Conservation (phyloP, 2,888 invertebrate genomes). For the Hemithea aestivaria region DNA sequence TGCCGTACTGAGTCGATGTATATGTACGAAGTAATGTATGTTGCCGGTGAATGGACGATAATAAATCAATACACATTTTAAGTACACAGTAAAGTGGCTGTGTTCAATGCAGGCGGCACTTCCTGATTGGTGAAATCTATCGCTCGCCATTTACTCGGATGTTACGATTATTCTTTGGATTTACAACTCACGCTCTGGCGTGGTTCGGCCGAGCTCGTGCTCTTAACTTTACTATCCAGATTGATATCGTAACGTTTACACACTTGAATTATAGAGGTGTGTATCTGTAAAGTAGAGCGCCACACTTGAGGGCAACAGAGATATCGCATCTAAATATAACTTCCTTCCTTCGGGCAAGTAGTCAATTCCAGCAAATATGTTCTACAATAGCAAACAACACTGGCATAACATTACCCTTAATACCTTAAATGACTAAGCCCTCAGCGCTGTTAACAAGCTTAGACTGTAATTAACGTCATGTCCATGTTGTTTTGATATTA, state of each 20-base stretch:
- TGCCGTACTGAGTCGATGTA: slow-evolving; percentile 29
- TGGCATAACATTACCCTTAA: no score
- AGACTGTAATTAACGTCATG: slow-evolving; percentile 28
- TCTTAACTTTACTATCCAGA: slow-evolving; percentile 38
- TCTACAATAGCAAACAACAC: no score
- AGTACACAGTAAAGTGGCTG: slow-evolving; percentile 32
- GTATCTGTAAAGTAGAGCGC: slow-evolving; percentile 29
- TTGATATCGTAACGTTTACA: slow-evolving; percentile 37
- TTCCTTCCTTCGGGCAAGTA: no score
- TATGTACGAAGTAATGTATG: slow-evolving; percentile 23
- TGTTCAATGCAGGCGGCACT: slow-evolving; percentile 35
- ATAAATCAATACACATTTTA: slow-evolving; percentile 38
- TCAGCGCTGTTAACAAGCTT: slow-evolving; percentile 26
- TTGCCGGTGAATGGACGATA: slow-evolving; percentile 32
- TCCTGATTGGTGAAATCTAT: slow-evolving; percentile 47
- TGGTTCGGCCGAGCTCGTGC: slow-evolving; percentile 45
- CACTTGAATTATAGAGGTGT: slow-evolving; percentile 32
- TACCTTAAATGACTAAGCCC: slow-evolving; percentile 22
- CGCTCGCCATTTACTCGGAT: slow-evolving; percentile 27
- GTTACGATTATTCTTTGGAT: slow-evolving; percentile 40
- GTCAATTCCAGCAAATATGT: no score
- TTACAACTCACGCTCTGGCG: slow-evolving; percentile 54
- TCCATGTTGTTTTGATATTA: slow-evolving; percentile 26
- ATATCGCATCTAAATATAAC: no score
- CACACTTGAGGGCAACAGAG: background rate